Conservation (phyloP, 30 jellyfish, hydroid and myxozoan genomes). For the Aurelia sp. region DNA sequence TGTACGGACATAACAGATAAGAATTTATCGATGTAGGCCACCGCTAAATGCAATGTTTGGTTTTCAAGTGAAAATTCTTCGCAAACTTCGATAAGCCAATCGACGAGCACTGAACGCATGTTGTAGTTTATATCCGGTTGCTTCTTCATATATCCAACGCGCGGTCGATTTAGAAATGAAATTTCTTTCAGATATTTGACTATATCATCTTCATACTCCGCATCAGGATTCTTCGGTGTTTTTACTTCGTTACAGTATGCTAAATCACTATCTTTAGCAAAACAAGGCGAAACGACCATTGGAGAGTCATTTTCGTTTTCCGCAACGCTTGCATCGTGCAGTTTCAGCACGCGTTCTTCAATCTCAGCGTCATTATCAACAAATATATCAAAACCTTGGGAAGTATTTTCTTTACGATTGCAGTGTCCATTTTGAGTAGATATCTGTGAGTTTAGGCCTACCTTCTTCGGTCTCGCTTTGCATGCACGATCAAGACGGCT, state of each 20-base stretch:
- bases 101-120: slow-evolving; percentile 95
- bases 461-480: slow-evolving; percentile 26
- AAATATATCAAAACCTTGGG: slow-evolving; percentile 18
- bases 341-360: slow-evolving; percentile 22
- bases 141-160: slow-evolving; percentile 80
- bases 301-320: slow-evolving; percentile 23
- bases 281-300: slow-evolving; percentile 53
- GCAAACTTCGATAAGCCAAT: slow-evolving; percentile 96
- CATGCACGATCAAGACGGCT: slow-evolving; percentile 84
- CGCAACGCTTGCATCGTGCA: neutral
- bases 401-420: neutral
- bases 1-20: slow-evolving; percentile 94
- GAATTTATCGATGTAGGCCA: slow-evolving; percentile 88
- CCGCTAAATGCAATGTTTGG: slow-evolving; percentile 88
- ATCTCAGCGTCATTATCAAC: slow-evolving; percentile 37
- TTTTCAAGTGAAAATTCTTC: slow-evolving; percentile 88
- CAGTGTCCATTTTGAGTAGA: neutral
- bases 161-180: slow-evolving; percentile 42
- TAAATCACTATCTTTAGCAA: slow-evolving; percentile 2
- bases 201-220: slow-evolving; percentile 66
- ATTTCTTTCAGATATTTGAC: slow-evolving; percentile 16
- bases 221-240: neutral
- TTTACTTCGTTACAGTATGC: neutral
- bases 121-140: slow-evolving; percentile 86
- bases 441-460: neutral